Percentiles rank a stretch among this genome's conserved stretches.
phyloP scores from a whole-genome alignment of 1,140 invertebrate species.

The Chelonus insularis region DNA sequence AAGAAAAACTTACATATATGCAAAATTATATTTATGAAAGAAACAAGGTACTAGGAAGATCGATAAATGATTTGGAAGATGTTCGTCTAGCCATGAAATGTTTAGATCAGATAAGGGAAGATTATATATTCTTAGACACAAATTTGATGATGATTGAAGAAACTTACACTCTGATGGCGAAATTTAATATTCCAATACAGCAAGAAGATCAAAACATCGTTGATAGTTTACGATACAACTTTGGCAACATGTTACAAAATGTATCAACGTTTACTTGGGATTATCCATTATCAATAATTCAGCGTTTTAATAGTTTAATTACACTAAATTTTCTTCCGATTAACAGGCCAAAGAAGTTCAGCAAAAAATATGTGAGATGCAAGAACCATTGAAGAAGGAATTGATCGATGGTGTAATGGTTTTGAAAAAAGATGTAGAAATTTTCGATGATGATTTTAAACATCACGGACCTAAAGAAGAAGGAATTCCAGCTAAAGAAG shows the following conservation, averaged over 20 bases:
- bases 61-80: slow-evolving; percentile 74
- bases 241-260: slow-evolving; percentile 73
- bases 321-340: slow-evolving; percentile 5
- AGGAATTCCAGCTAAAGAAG: slow-evolving; percentile 79
- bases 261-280: slow-evolving; percentile 53
- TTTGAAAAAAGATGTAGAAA: slow-evolving; percentile 70
- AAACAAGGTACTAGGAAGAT: slow-evolving; percentile 67
- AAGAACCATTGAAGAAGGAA: slow-evolving; percentile 73
- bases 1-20: slow-evolving; percentile 66
- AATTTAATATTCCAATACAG: slow-evolving; percentile 72
- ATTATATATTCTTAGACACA: slow-evolving; percentile 75
- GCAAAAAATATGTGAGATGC: slow-evolving; percentile 73
- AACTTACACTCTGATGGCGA: slow-evolving; percentile 73
- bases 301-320: slow-evolving; percentile 13
- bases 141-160: slow-evolving; percentile 76
- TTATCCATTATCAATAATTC: not conserved
- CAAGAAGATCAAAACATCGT: slow-evolving; percentile 79
- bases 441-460: slow-evolving; percentile 77
- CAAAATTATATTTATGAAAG: slow-evolving; percentile 72
- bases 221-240: slow-evolving; percentile 75
- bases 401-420: slow-evolving; percentile 70
- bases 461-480: slow-evolving; percentile 79
- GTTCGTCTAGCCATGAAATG: slow-evolving; percentile 75
- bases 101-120: slow-evolving; percentile 73
- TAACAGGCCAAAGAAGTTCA: slow-evolving; percentile 71